A percentile compares a stretch with the other conserved stretches of the same genome.
These are phyloP conservation scores for Halisarca cf. caerulea DNA, from an alignment of 37 sponge, comb jelly and placozoan genomes.

Conservation along the genomic window DNA sequence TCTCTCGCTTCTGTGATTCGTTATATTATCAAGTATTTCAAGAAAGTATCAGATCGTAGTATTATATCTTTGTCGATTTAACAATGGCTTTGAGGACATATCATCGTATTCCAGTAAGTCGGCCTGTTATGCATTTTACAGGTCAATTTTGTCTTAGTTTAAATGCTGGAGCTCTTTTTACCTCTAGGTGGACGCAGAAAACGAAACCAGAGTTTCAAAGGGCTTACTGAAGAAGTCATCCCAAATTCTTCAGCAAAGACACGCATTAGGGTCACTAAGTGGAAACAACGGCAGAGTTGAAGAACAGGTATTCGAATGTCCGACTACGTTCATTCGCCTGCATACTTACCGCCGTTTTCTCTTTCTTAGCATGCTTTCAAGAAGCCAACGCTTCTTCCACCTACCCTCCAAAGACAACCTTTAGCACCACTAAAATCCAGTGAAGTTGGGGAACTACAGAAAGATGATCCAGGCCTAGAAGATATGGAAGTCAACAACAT, in stretches of 20 bases:
- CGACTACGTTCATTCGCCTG: neutral
- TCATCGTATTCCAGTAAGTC: too few relatives aligned
- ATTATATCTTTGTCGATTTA: too few relatives aligned
- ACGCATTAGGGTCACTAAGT: neutral
- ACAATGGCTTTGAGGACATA: conserved; percentile 18
- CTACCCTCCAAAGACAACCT: neutral
- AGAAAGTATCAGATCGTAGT: too few relatives aligned
- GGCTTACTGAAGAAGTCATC: neutral
- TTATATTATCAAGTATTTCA: neutral
- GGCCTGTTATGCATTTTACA: too few relatives aligned
- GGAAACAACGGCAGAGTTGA: neutral
- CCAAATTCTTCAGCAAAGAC: neutral
- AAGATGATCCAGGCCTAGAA: neutral
- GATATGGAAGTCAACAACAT: conserved; percentile 22
- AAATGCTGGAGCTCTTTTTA: too few relatives aligned
- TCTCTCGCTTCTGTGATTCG: neutral
- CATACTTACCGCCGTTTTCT: neutral
- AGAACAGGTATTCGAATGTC: neutral
- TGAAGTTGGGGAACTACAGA: neutral
- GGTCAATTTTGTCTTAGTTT: too few relatives aligned
- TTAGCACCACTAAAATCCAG: neutral
- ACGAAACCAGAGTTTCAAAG: neutral
- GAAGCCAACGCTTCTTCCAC: neutral
- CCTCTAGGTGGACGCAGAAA: neutral
- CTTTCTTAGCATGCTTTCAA: conserved; percentile 5